Base-by-base conservation (phyloP, 2,888 invertebrate genomes). In the Melanophora roralis region DNA sequence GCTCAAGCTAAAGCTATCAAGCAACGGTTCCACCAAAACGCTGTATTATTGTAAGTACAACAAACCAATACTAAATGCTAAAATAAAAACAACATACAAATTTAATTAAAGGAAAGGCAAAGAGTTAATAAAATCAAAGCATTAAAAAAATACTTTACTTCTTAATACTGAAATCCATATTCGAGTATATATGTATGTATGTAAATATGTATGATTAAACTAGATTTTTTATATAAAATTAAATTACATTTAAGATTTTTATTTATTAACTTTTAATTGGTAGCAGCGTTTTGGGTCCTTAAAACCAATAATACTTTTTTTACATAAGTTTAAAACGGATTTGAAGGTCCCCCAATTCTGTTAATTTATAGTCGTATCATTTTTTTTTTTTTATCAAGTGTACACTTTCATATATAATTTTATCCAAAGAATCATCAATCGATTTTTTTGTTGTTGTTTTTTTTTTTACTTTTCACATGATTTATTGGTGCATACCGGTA, bases 291-390 rank as follows among this genome's bases (percentile, higher is more conserved):
- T 27, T 38, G 53, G 53, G 53, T 53, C 32, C 32, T 32, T 53
- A 45, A 49, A 69, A 36, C 47, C 64, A 73, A 64, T 36, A 64
- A 64, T 36, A 47, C 49, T 38, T 64, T 57, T n/a, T 65, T 67
- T 74, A 74, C 67, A 60, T 51, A 74, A 74, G 51, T 60, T 59
- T 3, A 47, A 74, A 74, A 60, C 65, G 67, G 59, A 60, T 74
- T 51, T 67, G 67, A 36, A 59, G 59, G 59, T 34, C n/a, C n/a
- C n/a, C n/a, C 67, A 67, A 74, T 34, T 65, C 57, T 57, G 38
- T 73, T 32, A 51, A 27, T 68, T 43, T 59, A 49, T 38, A 12
- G 57, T 27, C 32, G 16, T 49, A 16, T 32, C 16, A 27, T 21
- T 32, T 27, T 32, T 7, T 6, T 38, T n/a, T 19, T 38, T 57